Conservation (phyloP, 2,888 invertebrate species). For the Neoaliturus tenellus region DNA sequence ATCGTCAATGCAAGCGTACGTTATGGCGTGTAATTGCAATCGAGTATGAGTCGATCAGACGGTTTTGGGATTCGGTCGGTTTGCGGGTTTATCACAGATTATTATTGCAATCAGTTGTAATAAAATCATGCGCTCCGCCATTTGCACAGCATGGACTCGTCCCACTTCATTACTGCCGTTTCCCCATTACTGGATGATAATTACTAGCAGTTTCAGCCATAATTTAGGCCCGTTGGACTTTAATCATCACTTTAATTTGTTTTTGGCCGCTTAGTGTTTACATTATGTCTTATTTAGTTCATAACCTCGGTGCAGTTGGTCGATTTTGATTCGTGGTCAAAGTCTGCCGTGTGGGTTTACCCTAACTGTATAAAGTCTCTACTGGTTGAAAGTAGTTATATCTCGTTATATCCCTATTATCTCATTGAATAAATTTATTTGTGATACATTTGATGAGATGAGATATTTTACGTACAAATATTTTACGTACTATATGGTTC, state of each 20-base stretch:
- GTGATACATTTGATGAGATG: too few relatives aligned
- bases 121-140: not conserved
- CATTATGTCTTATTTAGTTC: not conserved
- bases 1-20: too few relatives aligned
- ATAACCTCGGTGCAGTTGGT: not conserved
- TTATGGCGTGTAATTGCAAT: too few relatives aligned
- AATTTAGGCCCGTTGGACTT: not conserved
- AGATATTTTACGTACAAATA: too few relatives aligned
- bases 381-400: too few relatives aligned
- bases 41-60: too few relatives aligned
- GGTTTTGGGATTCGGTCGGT: too few relatives aligned
- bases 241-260: constrained; percentile 23
- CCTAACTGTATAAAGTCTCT: too few relatives aligned
- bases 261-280: not conserved
- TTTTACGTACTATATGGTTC: too few relatives aligned
- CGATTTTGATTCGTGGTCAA: not conserved
- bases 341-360: too few relatives aligned
- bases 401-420: too few relatives aligned
- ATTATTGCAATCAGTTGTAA: not conserved
- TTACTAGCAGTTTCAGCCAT: not conserved
- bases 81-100: not conserved
- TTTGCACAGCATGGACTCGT: not conserved
- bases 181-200: constrained; percentile 4
- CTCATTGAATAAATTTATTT: too few relatives aligned
- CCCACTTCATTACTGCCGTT: not conserved